phyloP scores from a whole-genome alignment of 2,113 vertebrate species.

The Oxyura jamaicensis region DNA sequence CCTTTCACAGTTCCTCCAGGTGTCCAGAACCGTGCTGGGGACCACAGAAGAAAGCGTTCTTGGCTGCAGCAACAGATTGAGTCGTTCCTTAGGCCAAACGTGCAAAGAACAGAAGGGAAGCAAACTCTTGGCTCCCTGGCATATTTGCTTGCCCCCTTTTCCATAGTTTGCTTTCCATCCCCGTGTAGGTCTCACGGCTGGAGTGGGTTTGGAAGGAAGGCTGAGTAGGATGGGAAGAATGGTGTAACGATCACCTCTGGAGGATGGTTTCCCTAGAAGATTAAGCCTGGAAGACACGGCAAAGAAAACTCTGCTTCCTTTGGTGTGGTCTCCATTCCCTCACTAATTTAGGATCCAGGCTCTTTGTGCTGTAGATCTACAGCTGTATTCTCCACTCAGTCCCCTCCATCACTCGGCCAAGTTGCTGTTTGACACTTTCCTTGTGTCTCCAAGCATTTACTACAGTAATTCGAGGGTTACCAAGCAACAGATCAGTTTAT shows the following conservation, averaged over 20 bases:
- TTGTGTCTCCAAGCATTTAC: conserved; percentile 25
- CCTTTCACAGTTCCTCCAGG: neutral
- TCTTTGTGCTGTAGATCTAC: too few relatives aligned
- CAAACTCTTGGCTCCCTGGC: neutral
- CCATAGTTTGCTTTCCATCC: neutral
- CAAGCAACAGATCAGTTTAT: conserved; percentile 73
- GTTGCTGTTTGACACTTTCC: neutral
- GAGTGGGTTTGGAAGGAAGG: neutral
- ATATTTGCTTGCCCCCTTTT: neutral
- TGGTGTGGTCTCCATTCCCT: neutral
- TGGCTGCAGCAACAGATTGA: neutral
- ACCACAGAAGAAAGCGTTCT: neutral
- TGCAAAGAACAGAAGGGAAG: neutral
- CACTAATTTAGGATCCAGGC: neutral
- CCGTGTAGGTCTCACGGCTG: neutral
- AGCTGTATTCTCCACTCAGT: neutral
- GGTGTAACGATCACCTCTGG: neutral
- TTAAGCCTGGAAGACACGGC: neutral
- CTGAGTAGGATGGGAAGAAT: neutral
- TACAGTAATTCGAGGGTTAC: conserved; percentile 51
- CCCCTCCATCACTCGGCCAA: neutral
- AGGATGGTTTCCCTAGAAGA: neutral
- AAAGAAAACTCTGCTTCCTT: neutral
- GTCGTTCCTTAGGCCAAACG: neutral
- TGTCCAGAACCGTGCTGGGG: rapidly evolving